Base-by-base conservation (phyloP, 2,888 invertebrate species). In the Scelioninae gen. 1 region DNA sequence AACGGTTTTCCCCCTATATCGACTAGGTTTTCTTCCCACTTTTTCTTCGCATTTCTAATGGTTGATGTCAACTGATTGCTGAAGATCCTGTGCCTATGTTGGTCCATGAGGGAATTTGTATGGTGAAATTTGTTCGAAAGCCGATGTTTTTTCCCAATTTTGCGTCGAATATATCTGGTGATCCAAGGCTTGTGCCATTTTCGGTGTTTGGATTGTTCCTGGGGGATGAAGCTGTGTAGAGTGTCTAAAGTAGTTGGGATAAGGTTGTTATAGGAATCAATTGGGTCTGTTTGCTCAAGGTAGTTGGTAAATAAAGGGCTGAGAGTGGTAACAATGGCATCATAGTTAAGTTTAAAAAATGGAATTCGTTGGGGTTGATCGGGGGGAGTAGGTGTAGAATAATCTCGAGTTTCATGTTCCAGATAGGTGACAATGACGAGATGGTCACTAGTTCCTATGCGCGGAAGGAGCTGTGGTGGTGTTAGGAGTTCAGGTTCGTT, bases 391-490 rank as follows among this genome's bases (percentile, higher is more conserved):
- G 38, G 38, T 9, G 10, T 10, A 10, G 38, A 38, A 9, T 9
- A 6, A 9, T 16, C 10, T 32, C n/a, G 55, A 5, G 31, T 32
- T 32, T 45, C 29, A n/a, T 45, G 11, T 8, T 11, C n/a, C 31
- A 62, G n/a, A 1, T 62, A 8, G n/a, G 60, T 62, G 31, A 31
- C 15, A 9, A 62, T 62, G 3, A 62, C 60, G 11, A 45, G 29
- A 13, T 62, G 60, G 29, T 62, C 60, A 11, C 60, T 62, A n/a
- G 23, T 62, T 11, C 60, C 60, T 7, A 62, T 45, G 45, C 11
- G 43, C 11, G 60, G 60, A 29, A 29, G 45, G 9, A 62, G 31
- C 9, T 31, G 16, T 5, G 60, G 60, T 6, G 45, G 43, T 0
- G 15, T 0, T 6, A 62, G 6, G 8, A 38, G 38, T 1, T 23